phyloP scores from a whole-genome alignment of 2,113 vertebrate genomes.

The Romanogobio albipinnatus region DNA sequence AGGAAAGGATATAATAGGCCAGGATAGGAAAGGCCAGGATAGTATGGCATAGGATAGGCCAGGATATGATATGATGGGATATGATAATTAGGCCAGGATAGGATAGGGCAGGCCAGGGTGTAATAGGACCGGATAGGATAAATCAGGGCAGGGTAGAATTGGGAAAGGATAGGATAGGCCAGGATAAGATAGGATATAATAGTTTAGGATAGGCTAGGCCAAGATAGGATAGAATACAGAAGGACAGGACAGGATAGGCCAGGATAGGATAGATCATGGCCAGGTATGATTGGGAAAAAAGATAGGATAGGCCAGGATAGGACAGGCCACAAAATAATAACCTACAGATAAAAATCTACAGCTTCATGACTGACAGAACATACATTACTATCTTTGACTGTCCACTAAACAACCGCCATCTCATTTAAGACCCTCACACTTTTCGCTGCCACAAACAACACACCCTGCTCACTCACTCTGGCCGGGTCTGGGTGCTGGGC shows the following conservation, averaged over 20 bases:
- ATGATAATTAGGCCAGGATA: neutral
- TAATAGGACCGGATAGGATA: neutral
- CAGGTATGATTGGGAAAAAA: neutral
- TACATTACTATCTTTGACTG: neutral
- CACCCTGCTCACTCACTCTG: slow-evolving; percentile 63
- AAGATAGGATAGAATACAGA: neutral
- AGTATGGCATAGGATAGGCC: neutral
- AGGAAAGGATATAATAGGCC: too few relatives aligned
- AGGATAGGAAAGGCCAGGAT: too few relatives aligned
- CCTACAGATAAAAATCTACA: too few relatives aligned
- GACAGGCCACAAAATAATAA: neutral
- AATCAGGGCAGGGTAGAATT: neutral
- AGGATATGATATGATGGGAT: neutral
- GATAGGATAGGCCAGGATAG: neutral
- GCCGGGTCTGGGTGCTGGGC: slow-evolving; percentile 68
- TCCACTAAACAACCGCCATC: neutral
- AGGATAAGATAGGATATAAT: neutral
- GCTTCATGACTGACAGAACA: neutral
- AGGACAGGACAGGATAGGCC: neutral
- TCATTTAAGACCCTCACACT: slow-evolving; percentile 56
- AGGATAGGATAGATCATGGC: neutral
- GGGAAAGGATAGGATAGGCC: neutral
- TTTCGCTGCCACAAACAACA: slow-evolving; percentile 22
- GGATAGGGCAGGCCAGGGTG: too few relatives aligned
- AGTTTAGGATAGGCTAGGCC: neutral